A percentile compares a stretch with the other conserved stretches of the same genome.
Evolutionary conservation across 2,888 invertebrate genomes (phyloP).

Genomic region (Parnassius mnemosyne): DNA sequence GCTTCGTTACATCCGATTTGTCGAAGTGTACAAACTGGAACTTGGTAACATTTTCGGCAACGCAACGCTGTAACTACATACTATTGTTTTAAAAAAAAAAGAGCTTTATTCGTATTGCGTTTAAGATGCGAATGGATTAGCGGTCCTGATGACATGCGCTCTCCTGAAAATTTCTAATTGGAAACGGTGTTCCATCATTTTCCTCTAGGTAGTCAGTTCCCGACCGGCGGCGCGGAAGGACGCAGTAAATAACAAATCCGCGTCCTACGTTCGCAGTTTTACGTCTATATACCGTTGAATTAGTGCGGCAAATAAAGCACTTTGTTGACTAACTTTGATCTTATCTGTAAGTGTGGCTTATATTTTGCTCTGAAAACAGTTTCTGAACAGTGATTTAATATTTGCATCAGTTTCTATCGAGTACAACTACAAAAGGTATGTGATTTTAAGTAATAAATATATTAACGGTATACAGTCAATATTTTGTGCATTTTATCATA

Average conservation of each 20-base stretch:
- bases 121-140: neutral
- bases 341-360: conserved; percentile 1
- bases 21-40: conserved; percentile 22
- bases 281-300: conserved; percentile 5
- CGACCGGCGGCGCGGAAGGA: neutral
- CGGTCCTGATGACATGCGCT: conserved; percentile 6
- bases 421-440: no score
- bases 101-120: neutral
- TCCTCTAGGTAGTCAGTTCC: conserved; percentile 13
- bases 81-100: neutral
- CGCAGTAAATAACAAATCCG: neutral
- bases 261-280: conserved; percentile 3
- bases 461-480: no score
- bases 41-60: neutral
- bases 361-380: neutral
- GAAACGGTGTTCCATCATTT: conserved; percentile 24
- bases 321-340: neutral
- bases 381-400: neutral
- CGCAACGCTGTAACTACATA: neutral
- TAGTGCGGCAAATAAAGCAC: neutral
- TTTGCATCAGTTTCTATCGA: no score
- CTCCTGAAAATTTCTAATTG: conserved; percentile 4
- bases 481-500: no score
- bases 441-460: no score
- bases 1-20: conserved; percentile 23